phyloP scores from a whole-genome alignment of 92 coral and sea anemone genomes.

The Anthopleura xanthogrammica region DNA sequence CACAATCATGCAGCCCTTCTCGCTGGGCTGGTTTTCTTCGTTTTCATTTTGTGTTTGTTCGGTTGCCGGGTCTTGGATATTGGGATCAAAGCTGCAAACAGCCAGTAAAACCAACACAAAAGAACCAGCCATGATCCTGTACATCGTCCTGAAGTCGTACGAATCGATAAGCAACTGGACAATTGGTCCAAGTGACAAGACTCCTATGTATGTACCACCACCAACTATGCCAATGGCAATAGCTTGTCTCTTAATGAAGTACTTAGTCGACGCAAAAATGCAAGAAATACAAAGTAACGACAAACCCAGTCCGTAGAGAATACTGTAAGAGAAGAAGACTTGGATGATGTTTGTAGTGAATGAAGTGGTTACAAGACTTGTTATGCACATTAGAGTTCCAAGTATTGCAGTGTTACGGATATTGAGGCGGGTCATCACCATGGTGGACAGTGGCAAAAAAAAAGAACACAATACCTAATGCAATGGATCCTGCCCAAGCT shows the following conservation, averaged over 20 bases:
- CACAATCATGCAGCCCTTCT: background rate
- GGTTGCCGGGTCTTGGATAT: background rate
- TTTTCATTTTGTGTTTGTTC: background rate
- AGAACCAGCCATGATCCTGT: constrained; percentile 18
- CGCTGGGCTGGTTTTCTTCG: background rate
- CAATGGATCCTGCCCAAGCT: constrained; percentile 28
- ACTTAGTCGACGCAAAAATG: background rate
- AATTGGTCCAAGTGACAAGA: constrained; percentile 10
- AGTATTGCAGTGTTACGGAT: constrained; percentile 10
- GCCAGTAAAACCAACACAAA: constrained; percentile 5
- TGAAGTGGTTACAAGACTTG: constrained; percentile 15
- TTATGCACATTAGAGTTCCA: background rate
- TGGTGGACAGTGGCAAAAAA: constrained; percentile 14
- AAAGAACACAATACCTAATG: background rate
- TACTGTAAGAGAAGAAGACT: constrained; percentile 21
- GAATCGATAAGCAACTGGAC: constrained; percentile 6
- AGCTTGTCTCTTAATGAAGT: constrained; percentile 7
- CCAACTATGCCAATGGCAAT: background rate
- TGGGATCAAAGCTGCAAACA: constrained; percentile 5
- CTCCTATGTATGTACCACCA: background rate
- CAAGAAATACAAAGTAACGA: constrained; percentile 1
- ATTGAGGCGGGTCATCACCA: constrained; percentile 8
- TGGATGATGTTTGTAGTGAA: constrained; percentile 2
- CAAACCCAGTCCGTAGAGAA: constrained; percentile 19
- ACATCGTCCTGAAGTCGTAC: constrained; percentile 25